Base-by-base conservation (phyloP, 1,140 invertebrate genomes). In the Amyelois transitella region DNA sequence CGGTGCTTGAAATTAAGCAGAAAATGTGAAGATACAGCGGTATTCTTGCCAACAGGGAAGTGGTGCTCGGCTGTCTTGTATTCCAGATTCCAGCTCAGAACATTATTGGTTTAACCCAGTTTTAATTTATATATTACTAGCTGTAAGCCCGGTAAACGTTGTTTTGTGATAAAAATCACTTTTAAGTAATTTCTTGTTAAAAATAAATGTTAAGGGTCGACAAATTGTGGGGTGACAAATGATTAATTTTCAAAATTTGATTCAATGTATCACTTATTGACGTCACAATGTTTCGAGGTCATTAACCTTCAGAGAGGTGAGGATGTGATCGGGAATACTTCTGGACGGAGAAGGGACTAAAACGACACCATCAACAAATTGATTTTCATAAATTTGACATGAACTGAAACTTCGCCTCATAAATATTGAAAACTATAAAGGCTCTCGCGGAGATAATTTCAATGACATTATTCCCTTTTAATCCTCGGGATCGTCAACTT, bases 361-460 rank as follows among this genome's bases (percentile, higher is more conserved):
- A n/a, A 38, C 3, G 6, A 38, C 1, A 38, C 32, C 12, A 14
- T 14, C 32, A 38, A 38, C 32, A 48, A 48, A 48, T 48, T 48
- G 12, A 48, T 21, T 48, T 48, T 48, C 20, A 21, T 38, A 14
- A 38, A 38, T 38, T 48, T 19, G 21, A 17, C 18, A 12, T 10
- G 20, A 48, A 48, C 12, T 48, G 45, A 48, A 48, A 53, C 18
- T 43, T 53, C 8, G 28, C n/a, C 63, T 69, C 65, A 66, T 66
- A 71, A 74, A 70, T 71, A 71, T 74, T 70, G 61, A 65, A 58
- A 63, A 67, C 64, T 63, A 69, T 66, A 59, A 62, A 65, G 62
- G 66, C 66, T 48, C 55, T 48, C 44, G 49, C 54, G 60, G 60
- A 60, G 56, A 58, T 64, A 63, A 66, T 69, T 69, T 69, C 51